Base-by-base conservation (phyloP, 2,797 vertebrate species). In the Micropoecilia bifurca region DNA sequence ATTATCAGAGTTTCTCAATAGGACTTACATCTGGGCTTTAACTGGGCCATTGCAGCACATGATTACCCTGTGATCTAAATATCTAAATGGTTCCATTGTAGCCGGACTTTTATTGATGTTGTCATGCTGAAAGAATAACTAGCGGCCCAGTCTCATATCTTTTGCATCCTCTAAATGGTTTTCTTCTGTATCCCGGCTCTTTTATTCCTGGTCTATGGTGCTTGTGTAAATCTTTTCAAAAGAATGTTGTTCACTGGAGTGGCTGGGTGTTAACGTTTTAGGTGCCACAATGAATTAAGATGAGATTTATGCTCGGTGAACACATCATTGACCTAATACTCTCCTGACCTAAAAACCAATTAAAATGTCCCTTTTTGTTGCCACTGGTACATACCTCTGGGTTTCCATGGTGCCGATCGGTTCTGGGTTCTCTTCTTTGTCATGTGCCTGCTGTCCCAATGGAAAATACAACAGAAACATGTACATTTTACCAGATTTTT, bases 361-460 rank as follows among this genome's bases (percentile, higher is more conserved):
- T 69, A 78, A 89, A 87, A 89, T 84, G 76, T 81, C 80, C 77
- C 69, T 78, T 74, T 85, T 83, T 80, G 84, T 91, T 75, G 55
- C 69, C 28, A 46, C 74, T 87, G 73, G 63, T 78, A 80, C 89
- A 90, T 92, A 96, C 96, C 95, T 94, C 50, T 10, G 68, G 75
- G 86, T 92, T 87, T 94, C 94, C 83, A 86, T 81, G 73, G 90
- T n/a, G 61, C 84, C 75, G 73, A 78, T 83, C 59, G 87, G 83
- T 72, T 74, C 80, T 41, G 77, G 82, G 83, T 91, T 88, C 55
- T 73, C 83, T 69, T 90, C 83, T 53, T 16, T 73, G 73, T 81
- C 73, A 1, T 74, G 80, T 9, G 79, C 80, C 95, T 95, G 80
- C 43, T 86, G 81, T 87, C 22, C 13, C 74, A 74, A 50, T 73